Evolutionary conservation across 1,140 invertebrate genomes (phyloP).

Genomic region (Platorchestia sp.): DNA sequence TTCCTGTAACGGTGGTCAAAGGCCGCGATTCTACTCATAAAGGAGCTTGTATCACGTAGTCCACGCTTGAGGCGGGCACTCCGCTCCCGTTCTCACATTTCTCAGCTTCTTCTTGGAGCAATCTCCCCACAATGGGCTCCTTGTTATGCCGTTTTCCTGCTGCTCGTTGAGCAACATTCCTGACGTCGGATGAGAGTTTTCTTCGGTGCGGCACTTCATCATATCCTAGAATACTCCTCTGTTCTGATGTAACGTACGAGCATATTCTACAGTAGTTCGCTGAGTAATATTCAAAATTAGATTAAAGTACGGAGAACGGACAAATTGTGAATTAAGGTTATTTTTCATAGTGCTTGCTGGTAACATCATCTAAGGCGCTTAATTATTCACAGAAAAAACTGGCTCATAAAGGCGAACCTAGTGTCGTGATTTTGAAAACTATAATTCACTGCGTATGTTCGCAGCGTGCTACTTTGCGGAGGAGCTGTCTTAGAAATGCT

Average conservation of each 20-base stretch:
- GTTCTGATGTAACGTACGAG: neutral
- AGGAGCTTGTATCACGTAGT: neutral
- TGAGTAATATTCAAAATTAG: neutral
- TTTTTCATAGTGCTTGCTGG: neutral
- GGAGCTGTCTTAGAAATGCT: too few species aligned
- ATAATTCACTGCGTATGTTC: neutral
- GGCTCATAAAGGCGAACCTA: neutral
- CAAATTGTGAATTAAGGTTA: neutral
- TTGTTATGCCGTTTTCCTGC: constrained; percentile 1
- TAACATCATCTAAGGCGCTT: neutral
- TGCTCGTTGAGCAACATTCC: constrained; percentile 34
- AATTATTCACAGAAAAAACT: neutral
- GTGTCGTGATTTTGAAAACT: neutral
- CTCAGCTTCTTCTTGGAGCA: neutral
- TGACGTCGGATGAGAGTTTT: neutral
- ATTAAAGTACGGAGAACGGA: neutral
- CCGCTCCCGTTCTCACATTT: constrained; percentile 21
- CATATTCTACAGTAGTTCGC: neutral
- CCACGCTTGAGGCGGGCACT: neutral
- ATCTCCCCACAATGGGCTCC: constrained; percentile 19
- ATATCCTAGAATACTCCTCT: neutral
- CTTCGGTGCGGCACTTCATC: neutral
- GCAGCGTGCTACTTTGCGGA: neutral
- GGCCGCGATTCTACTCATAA: neutral
- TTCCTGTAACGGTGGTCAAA: constrained; percentile 3